Conservation (phyloP, 2,888 invertebrate species). For the Stenchaetothrips biformis region DNA sequence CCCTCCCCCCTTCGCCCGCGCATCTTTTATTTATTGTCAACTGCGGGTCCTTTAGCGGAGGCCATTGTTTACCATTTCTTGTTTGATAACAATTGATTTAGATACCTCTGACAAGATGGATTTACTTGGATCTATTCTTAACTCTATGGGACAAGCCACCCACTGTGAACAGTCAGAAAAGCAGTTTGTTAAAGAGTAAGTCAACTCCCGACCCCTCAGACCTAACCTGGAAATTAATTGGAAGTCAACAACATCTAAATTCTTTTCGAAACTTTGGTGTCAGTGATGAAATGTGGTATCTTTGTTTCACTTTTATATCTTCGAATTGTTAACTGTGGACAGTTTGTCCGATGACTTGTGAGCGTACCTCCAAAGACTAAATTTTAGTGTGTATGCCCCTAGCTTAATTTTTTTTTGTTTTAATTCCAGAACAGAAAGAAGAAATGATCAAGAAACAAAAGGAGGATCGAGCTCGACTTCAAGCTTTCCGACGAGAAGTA, state of each 20-base stretch:
- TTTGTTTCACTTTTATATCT: neutral
- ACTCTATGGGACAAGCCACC: slow-evolving; percentile 92
- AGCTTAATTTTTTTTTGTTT: slow-evolving; percentile 25
- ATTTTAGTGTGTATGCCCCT: too few species aligned
- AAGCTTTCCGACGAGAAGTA: slow-evolving; percentile 57
- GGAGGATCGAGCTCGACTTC: slow-evolving; percentile 57
- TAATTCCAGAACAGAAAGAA: slow-evolving; percentile 56
- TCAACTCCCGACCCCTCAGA: slow-evolving; percentile 30
- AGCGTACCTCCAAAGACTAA: slow-evolving; percentile 33
- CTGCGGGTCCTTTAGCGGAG: neutral
- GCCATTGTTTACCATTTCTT: neutral
- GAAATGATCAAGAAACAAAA: slow-evolving; percentile 56
- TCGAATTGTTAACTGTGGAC: slow-evolving; percentile 43
- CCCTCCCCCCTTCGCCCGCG: neutral
- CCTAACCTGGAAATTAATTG: neutral
- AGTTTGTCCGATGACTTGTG: slow-evolving; percentile 53
- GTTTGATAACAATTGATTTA: neutral
- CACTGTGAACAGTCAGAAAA: slow-evolving; percentile 72
- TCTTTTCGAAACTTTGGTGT: neutral
- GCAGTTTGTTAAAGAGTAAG: slow-evolving; percentile 68
- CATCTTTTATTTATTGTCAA: neutral
- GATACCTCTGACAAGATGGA: slow-evolving; percentile 57
- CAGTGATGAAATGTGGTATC: too few species aligned
- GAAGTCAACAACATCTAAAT: neutral
- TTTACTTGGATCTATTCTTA: slow-evolving; percentile 83